phyloP scores from a whole-genome alignment of 2,888 invertebrate species.

The Rutpela maculata region DNA sequence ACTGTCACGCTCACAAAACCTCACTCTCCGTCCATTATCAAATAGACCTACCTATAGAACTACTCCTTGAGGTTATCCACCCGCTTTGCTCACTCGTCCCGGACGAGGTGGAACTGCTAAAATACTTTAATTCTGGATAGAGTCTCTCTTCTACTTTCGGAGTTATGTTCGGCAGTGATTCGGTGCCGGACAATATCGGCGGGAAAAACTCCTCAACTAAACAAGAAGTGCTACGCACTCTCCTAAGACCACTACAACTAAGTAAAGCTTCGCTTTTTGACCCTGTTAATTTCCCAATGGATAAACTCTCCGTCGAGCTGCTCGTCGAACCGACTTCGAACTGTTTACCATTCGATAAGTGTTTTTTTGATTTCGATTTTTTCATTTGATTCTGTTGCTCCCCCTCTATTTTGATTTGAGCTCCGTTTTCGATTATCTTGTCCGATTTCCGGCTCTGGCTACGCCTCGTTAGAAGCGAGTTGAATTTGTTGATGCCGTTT shows the following conservation, averaged over 20 bases:
- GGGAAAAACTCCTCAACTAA: slow-evolving; percentile 77
- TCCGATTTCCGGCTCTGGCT: slow-evolving; percentile 53
- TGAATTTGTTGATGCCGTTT: slow-evolving; percentile 68
- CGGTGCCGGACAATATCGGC: slow-evolving; percentile 73
- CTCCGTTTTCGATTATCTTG: slow-evolving; percentile 38
- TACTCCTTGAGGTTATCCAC: slow-evolving; percentile 88
- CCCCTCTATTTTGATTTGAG: slow-evolving; percentile 37
- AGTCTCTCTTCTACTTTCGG: slow-evolving; percentile 69
- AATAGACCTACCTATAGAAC: slow-evolving; percentile 73
- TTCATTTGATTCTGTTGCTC: slow-evolving; percentile 47
- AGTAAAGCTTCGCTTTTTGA: slow-evolving; percentile 53
- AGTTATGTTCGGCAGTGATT: slow-evolving; percentile 84
- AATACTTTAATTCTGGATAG: slow-evolving; percentile 61
- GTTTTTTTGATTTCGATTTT: slow-evolving; percentile 55
- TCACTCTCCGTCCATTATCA: not conserved
- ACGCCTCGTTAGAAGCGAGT: slow-evolving; percentile 58
- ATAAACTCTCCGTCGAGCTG: slow-evolving; percentile 65
- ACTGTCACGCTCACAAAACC: not conserved
- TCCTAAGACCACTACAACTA: slow-evolving; percentile 71
- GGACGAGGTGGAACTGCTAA: slow-evolving; percentile 76
- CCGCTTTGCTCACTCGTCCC: slow-evolving; percentile 89
- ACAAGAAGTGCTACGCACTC: slow-evolving; percentile 78
- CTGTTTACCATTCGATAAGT: slow-evolving; percentile 46
- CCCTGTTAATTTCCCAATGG: slow-evolving; percentile 57
- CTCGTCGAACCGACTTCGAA: slow-evolving; percentile 64